Base-by-base conservation (phyloP, 2,113 vertebrate species). In the Engraulis encrasicolus region DNA sequence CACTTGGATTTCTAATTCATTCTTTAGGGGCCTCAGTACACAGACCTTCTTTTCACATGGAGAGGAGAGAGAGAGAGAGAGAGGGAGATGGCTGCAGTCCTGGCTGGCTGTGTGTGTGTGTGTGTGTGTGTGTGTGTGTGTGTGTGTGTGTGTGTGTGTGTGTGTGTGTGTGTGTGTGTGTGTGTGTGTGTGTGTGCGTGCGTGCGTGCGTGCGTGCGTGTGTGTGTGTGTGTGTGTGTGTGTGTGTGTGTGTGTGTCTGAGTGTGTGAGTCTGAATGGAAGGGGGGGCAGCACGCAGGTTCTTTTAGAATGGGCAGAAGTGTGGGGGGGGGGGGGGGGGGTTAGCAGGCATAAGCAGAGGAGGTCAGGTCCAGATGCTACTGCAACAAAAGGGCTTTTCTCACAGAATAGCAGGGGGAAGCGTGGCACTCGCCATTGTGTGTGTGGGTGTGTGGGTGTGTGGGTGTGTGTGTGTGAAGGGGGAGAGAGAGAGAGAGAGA, bases 381-480 rank as follows among this genome's bases (percentile, higher is more conserved):
- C 91, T 90, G 80, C 91, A 96, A 98, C 97, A 98, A 98, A 97
- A 96, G 96, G 94, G 95, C 96, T 97, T 97, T 96, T 96, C 91
- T 95, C 95, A 92, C 89, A 95, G 91, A 94, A 93, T 91, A 93
- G 94, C 91, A 90, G 96, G 94, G 96, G 95, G 96, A 96, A 97
- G 96, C 93, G 96, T 97, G 97, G 96, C 96, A 94, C 95, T 95
- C 58, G 93, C 93, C 96, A 96, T 96, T 96, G 95, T 96, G 91
- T 93, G 88, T 92, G 93, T 82, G 54, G 36, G 80, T 81, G 80
- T 61, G 31, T 38, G 80, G 61, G 81, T 71, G 19, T 71, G 81
- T 45, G 38, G 37, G 52, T 15, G 58, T 49, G 93, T 71, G 52
- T 66, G 80, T 81, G 80, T 81, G 80, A 40, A n/a, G n/a, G n/a